Base-by-base conservation (phyloP, 2,888 invertebrate species). In the Pyrochroa serraticornis region DNA sequence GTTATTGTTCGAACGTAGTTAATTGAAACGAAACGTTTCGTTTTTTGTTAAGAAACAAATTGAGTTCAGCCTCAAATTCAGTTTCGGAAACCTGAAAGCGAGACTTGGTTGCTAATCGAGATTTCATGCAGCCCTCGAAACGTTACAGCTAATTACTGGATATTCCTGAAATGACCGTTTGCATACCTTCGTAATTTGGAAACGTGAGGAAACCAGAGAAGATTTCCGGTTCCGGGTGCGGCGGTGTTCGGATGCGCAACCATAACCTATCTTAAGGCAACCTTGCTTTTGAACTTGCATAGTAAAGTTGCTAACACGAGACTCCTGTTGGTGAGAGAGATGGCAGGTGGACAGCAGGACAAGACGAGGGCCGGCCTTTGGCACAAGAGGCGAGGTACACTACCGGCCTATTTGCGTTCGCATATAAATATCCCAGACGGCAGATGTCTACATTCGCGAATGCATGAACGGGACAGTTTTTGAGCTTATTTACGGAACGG, bases 351-450 rank as follows among this genome's bases (percentile, higher is more conserved):
- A 32, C 33, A 48, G 14, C 9, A 43, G 43, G 43, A 36, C 31
- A 43, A 42, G 43, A 12, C n/a, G 42, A 51, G 43, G 43, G 43
- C 37, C 37, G 36, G 35, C 7, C 35, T 49, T 12, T 43, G 42
- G 31, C 22, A 22, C 22, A 22, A 22, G 36, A 22, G 43, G 44
- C 46, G 54, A 62, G 49, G 54, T 54, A 46, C 43, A 51, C 54
- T 31, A 8, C 46, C 55, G 61, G 56, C 62, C 63, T 69, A 70
- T 70, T 71, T 71, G 66, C 64, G 69, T 70, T 39, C 59, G 10
- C 31, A 58, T 72, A 72, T 70, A 72, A 72, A 72, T 72, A 72
- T 65, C 69, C 65, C 71, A 71, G 71, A 71, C 68, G 63, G 69
- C 71, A 69, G 68, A 71, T 70, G 69, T 67, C 63, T 64, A 59